A percentile compares a stretch with the other conserved stretches of the same genome.
Evolutionary conservation across 2,888 invertebrate species (phyloP).

Genomic region (Brachyopa scutellaris): DNA sequence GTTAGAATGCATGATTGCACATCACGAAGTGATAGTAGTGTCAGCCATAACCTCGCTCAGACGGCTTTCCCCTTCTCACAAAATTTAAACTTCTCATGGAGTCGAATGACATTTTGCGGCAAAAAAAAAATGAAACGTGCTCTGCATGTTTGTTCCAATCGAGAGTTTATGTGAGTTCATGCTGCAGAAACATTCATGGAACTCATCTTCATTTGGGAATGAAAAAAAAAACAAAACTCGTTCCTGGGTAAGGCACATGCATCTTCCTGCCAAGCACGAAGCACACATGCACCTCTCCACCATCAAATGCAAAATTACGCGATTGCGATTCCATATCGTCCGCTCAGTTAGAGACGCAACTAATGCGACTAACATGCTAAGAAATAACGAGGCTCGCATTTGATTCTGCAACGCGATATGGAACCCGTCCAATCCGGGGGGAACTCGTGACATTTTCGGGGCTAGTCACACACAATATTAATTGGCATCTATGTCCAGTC

Average conservation of each 20-base stretch:
- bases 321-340: conserved; percentile 61
- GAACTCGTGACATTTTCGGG: conserved; percentile 69
- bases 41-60: conserved; percentile 17
- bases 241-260: conserved; percentile 13
- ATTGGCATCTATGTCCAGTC: conserved; percentile 66
- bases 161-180: conserved; percentile 23
- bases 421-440: not conserved
- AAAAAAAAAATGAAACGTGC: conserved; percentile 22
- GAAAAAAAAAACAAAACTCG: not conserved
- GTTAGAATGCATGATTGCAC: conserved; percentile 62
- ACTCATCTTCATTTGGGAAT: conserved; percentile 39
- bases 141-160: conserved; percentile 23
- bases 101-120: conserved; percentile 54
- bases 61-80: conserved; percentile 38
- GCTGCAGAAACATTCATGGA: conserved; percentile 29
- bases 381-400: conserved; percentile 64
- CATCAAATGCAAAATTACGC: conserved; percentile 58
- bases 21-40: conserved; percentile 41
- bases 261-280: not conserved
- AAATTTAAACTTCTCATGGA: not conserved
- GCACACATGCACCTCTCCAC: not conserved
- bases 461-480: conserved; percentile 68
- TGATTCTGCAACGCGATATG: conserved; percentile 53
- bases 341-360: conserved; percentile 22
- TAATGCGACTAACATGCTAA: conserved; percentile 40